Evolutionary conservation across 2,113 vertebrate genomes (phyloP).

Genomic region (Alligator sinensis): DNA sequence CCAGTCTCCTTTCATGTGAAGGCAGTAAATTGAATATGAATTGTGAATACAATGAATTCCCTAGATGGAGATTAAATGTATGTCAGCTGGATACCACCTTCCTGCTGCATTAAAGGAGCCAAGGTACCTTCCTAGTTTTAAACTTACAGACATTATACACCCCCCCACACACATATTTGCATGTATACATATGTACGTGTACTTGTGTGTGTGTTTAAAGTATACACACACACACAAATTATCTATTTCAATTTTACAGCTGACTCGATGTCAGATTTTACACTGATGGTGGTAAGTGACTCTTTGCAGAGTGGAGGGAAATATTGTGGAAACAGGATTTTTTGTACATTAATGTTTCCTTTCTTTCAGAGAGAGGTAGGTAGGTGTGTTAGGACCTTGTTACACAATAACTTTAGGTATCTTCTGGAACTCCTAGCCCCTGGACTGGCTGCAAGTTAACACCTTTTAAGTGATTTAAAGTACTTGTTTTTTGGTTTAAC

Average conservation of each 20-base stretch:
- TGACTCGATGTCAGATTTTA: not conserved
- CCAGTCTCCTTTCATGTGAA: conserved; percentile 48
- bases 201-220: not conserved
- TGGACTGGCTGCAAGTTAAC: too few relatives aligned
- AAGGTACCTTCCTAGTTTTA: conserved; percentile 12
- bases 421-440: not conserved
- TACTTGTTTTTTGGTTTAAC: not conserved
- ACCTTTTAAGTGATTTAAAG: not conserved
- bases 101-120: not conserved
- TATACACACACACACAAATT: too few relatives aligned
- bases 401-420: not conserved
- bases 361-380: not conserved
- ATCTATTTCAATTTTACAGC: not conserved
- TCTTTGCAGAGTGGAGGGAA: not conserved
- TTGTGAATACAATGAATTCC: conserved; percentile 33
- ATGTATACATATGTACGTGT: too few relatives aligned
- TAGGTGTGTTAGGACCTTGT: too few relatives aligned
- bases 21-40: conserved; percentile 75
- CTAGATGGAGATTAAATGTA: not conserved
- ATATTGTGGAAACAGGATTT: not conserved
- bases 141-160: not conserved
- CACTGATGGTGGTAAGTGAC: not conserved
- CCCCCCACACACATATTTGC: not conserved
- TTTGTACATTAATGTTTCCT: not conserved
- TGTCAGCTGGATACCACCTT: not conserved